These are phyloP conservation scores for Chrysolina oricalcia DNA, from an alignment of 2,888 invertebrate genomes.

Conservation along the genomic window DNA sequence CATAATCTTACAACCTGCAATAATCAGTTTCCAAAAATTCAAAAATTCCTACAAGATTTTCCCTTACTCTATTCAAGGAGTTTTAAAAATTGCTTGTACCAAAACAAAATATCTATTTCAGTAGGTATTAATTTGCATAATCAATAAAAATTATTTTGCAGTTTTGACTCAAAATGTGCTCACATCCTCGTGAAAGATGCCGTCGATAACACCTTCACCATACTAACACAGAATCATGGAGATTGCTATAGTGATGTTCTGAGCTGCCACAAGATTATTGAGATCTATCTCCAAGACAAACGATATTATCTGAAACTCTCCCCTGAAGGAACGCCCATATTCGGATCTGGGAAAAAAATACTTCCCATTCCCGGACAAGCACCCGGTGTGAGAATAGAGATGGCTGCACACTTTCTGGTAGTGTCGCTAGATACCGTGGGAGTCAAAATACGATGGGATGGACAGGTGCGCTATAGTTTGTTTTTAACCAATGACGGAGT, in stretches of 20 bases:
- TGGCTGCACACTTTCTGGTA: slow-evolving; percentile 81
- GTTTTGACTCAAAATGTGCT: slow-evolving; percentile 84
- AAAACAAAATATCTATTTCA: no score
- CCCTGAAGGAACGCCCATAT: slow-evolving; percentile 54
- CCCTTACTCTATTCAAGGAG: no score
- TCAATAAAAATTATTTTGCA: slow-evolving; percentile 66
- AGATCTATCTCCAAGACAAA: slow-evolving; percentile 82
- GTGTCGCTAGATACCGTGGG: slow-evolving; percentile 81
- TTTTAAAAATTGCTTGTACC: no score
- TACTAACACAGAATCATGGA: slow-evolving; percentile 75
- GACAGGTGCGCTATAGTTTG: slow-evolving; percentile 65
- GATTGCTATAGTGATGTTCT: slow-evolving; percentile 73
- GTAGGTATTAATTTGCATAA: not conserved
- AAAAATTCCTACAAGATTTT: no score
- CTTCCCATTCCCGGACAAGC: slow-evolving; percentile 83
- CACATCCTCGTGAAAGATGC: slow-evolving; percentile 84
- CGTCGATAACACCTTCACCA: slow-evolving; percentile 80
- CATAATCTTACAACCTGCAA: no score
- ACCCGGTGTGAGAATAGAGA: slow-evolving; percentile 82
- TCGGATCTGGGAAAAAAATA: slow-evolving; percentile 61
- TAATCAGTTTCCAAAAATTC: no score
- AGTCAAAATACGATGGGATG: slow-evolving; percentile 85
- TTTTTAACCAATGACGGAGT: not conserved
- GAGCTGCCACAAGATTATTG: slow-evolving; percentile 74
- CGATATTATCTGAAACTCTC: slow-evolving; percentile 76